Evolutionary conservation across 2,797 vertebrate species (phyloP).

Genomic region (Trachurus trachurus): DNA sequence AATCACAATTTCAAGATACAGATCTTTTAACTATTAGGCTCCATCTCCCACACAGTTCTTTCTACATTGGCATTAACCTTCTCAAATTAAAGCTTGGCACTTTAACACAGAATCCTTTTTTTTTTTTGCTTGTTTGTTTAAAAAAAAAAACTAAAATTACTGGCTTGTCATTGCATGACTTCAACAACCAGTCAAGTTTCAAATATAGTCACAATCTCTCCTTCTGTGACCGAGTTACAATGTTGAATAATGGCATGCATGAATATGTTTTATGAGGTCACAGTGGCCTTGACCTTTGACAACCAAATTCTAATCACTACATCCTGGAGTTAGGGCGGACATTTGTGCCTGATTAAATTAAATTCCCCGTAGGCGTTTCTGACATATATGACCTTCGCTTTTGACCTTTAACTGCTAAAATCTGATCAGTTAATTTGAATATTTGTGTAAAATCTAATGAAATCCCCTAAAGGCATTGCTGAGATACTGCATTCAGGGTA

Average conservation of each 20-base stretch:
- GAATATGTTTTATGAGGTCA: background rate
- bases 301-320: background rate
- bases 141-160: background rate
- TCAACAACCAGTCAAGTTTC: background rate
- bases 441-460: too few species aligned
- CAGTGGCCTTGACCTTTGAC: background rate
- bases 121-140: too few species aligned
- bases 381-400: too few species aligned
- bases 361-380: background rate
- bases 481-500: too few species aligned
- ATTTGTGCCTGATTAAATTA: background rate
- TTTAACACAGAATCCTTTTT: background rate
- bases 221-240: background rate
- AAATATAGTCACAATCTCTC: background rate
- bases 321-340: background rate
- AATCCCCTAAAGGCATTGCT: too few species aligned
- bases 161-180: background rate
- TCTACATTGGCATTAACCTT: background rate
- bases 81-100: slow-evolving; percentile 7
- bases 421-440: too few species aligned
- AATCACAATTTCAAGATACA: background rate
- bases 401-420: too few species aligned
- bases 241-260: background rate
- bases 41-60: background rate
- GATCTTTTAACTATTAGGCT: background rate